Evolutionary conservation across 2,888 invertebrate genomes (phyloP), one percentile per base, ranked within the genome.

Genomic region (Ceraclea dissimilis): DNA sequence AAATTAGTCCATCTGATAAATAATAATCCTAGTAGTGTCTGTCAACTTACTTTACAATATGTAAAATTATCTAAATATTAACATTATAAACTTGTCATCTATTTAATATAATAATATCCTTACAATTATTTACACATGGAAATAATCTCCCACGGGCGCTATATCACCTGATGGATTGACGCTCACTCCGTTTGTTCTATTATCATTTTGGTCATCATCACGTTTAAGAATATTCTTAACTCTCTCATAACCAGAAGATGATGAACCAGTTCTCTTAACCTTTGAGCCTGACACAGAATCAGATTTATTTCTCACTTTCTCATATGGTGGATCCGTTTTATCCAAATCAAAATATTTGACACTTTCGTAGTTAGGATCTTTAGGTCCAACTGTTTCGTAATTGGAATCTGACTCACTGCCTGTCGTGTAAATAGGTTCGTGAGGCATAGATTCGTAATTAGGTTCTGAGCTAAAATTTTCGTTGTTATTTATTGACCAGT

Each of bases 321-420:
- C 86, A 59, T 86, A 86, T 0, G 87, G 86, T 51, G 87, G 85
- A 51, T 85, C 85, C 57, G 71, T 74, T 21, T 75, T 74, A 0
- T 72, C 65, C 1, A 82, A 67, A 58, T 83, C 84, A 65, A 84
- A 78, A 70, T 88, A 88, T 63, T 85, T 86, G 0, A 90, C 88
- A 62, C 88, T 89, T 68, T 90, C 90, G 66, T 90, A 90, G 68
- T 90, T 90, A 0, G 89, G 88, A 74, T 90, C 85, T 49, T 78
- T 78, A 50, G 82, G 82, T 52, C 77, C 76, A 0, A 86, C 84
- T 1, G 83, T 83, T 65, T 86, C 85, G 64, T 86, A 86, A 67
- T 85, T 85, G 0, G 83, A 80, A 67, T 85, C 89, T 0, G 85
- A 84, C 68, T 89, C 89, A 66, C 88, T 88, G 62, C 84, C 86